phyloP scores from a whole-genome alignment of 2,888 invertebrate species.

The Sipha maydis region DNA sequence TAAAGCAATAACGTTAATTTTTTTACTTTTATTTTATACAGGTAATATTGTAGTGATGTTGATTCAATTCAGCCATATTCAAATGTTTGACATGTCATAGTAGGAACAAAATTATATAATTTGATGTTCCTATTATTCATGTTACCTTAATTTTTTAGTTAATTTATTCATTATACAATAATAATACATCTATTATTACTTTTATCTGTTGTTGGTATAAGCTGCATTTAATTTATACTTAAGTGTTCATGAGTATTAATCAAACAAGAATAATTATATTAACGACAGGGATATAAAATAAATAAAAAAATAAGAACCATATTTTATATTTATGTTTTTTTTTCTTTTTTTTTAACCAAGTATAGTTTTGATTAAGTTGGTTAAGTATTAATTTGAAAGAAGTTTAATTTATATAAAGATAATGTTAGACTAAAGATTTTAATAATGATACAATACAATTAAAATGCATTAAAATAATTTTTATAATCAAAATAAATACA shows the following conservation, averaged over 20 bases:
- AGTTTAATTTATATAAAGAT: not conserved
- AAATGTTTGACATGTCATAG: too few species aligned
- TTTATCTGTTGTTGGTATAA: not conserved
- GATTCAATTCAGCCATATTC: too few species aligned
- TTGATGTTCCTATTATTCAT: too few species aligned
- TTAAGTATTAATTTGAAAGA: not conserved
- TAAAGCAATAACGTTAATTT: too few species aligned
- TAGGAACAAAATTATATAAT: too few species aligned
- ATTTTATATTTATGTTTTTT: not conserved
- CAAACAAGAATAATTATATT: not conserved
- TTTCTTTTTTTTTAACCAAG: conserved; percentile 9
- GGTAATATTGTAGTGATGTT: too few species aligned
- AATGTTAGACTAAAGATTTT: not conserved
- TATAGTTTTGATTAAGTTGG: not conserved
- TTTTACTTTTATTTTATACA: too few species aligned
- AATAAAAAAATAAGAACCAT: not conserved
- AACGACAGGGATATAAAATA: not conserved
- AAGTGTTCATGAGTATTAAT: not conserved
- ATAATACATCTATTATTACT: not conserved
- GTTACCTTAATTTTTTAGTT: too few species aligned
- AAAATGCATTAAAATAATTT: too few species aligned
- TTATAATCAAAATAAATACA: too few species aligned
- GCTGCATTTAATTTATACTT: not conserved
- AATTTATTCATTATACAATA: too few species aligned
- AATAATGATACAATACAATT: too few species aligned